A percentile compares a stretch with the other conserved stretches of the same genome.
These are phyloP conservation scores for Pogonocherus hispidulus DNA, from an alignment of 2,888 invertebrate genomes.

Conservation along the genomic window DNA sequence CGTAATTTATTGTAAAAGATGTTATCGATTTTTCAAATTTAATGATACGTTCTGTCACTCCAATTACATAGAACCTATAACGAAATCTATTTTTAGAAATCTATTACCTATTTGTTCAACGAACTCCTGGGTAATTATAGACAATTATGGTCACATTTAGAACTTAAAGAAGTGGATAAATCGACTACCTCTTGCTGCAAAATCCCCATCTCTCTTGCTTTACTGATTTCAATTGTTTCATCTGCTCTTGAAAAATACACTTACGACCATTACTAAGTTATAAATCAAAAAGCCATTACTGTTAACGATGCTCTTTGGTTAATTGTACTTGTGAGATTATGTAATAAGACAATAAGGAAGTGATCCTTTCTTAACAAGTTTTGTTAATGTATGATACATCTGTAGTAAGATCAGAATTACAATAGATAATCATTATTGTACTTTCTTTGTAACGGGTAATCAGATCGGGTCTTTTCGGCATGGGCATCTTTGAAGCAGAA, in stretches of 20 bases:
- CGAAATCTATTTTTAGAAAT: slow-evolving; percentile 29
- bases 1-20: slow-evolving; percentile 8
- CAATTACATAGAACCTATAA: neutral
- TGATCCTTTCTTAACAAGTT: neutral
- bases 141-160: slow-evolving; percentile 28
- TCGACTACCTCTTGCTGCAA: neutral
- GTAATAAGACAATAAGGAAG: neutral
- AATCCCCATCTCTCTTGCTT: neutral
- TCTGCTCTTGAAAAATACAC: neutral
- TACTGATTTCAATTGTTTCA: neutral
- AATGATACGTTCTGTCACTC: slow-evolving; percentile 15
- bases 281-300: neutral
- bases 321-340: neutral
- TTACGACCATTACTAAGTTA: neutral
- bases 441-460: no score
- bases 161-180: slow-evolving; percentile 1
- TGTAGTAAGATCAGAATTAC: neutral
- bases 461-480: no score
- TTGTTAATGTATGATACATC: neutral
- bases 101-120: slow-evolving; percentile 15
- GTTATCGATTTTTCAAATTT: slow-evolving; percentile 23
- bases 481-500: no score
- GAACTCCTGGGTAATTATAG: slow-evolving; percentile 21
- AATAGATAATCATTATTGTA: no score
- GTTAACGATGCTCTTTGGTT: neutral